phyloP scores from a whole-genome alignment of 2,888 invertebrate genomes.

The Dyspetes luteomarginatus region DNA sequence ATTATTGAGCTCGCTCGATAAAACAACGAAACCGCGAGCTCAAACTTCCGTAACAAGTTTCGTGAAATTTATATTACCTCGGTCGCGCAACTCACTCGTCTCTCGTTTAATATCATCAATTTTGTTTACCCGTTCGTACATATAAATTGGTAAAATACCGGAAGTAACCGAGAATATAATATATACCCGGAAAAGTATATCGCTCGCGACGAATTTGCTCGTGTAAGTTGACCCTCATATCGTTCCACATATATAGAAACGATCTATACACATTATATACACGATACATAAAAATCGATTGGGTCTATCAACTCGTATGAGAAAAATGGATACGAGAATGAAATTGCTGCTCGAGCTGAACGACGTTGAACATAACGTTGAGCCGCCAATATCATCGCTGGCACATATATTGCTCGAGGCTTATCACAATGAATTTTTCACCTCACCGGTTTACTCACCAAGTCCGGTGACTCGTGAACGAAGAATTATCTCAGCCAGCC shows the following conservation, averaged over 20 bases:
- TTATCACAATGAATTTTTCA: conserved; percentile 49
- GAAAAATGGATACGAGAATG: conserved; percentile 52
- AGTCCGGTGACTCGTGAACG: conserved; percentile 34
- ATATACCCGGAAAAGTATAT: conserved; percentile 9
- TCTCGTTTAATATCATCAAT: conserved; percentile 23
- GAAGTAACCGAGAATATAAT: conserved; percentile 28
- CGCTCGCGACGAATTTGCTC: conserved; percentile 12
- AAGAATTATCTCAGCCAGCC: conserved; percentile 2
- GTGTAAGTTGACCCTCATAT: conserved; percentile 26
- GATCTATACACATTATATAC: background rate
- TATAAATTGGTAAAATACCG: conserved; percentile 28
- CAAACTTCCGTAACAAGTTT: conserved; percentile 28
- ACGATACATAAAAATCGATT: conserved; percentile 8
- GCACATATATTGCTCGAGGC: conserved; percentile 29
- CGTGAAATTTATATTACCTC: conserved; percentile 29
- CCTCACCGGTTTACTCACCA: conserved; percentile 12
- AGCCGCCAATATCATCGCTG: conserved; percentile 10
- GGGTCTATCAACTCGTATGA: background rate
- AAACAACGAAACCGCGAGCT: conserved; percentile 4
- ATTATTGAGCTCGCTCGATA: conserved; percentile 14
- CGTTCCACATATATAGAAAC: background rate
- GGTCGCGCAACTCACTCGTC: background rate
- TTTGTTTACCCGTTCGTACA: conserved; percentile 40
- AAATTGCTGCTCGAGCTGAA: conserved; percentile 29
- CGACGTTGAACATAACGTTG: conserved; percentile 14